Evolutionary conservation across 2,113 vertebrate genomes (phyloP), one percentile per base, ranked within the genome.

Genomic region (Stegastes partitus): DNA sequence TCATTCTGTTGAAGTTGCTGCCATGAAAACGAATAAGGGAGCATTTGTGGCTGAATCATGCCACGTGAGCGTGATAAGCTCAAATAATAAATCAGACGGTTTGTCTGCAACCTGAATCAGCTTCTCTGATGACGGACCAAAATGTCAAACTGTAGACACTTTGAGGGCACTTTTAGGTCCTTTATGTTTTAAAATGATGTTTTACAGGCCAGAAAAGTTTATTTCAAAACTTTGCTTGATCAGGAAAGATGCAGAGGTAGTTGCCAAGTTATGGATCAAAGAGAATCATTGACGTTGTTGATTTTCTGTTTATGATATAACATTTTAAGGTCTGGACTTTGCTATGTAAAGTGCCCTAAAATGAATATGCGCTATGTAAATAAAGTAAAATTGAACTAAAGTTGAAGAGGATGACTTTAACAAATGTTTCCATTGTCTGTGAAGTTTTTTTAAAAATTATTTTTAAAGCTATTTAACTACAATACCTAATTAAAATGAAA

Each of bases 1-100:
- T 47, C 23, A 18, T 14, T 5, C 39, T 14, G 19, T 16, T 11
- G 34, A 72, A 53, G n/a, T 14, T 51, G 34, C 34, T 58, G 44
- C 68, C 4, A 9, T 66, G 44, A 62, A 34, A 66, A 59, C 39
- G 11, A 63, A 68, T 18, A 42, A 50, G 19, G 14, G n/a, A 3
- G 12, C 1, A 6, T 49, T 74, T 53, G 14, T 53, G 64, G 12
- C 26, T 22, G 23, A 54, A 22, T 22, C 4, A 28, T 8, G 53
- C 42, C 63, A 28, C 11, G 4, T 53, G 49, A 76, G 44, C 49
- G 50, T 12, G n/a, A 47, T 66, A 18, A 69, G 77, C 61, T 83
- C 42, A 22, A 50, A 69, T 42, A 23, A 70, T 21, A 23, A 34
- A 62, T 66, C 42, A 73, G 23, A 66, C 11, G 23, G 19, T 58